Evolutionary conservation across 2,113 vertebrate species (phyloP).

Genomic region (Aphyosemion australe): DNA sequence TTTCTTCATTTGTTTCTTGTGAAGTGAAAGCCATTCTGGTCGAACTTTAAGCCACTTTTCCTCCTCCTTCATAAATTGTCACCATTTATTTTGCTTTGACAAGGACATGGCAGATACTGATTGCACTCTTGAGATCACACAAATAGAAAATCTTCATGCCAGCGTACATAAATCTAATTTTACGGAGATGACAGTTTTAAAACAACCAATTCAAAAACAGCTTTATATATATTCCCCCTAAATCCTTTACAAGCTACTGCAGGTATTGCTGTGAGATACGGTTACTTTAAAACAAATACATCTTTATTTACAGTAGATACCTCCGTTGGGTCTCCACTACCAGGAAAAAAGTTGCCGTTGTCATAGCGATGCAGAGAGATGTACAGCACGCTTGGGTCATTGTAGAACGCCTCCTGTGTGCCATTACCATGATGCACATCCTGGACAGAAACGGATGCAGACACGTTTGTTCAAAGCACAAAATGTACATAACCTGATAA

Average conservation of each 20-base stretch:
- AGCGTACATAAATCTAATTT: too few species aligned
- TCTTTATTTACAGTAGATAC: constrained; percentile 59
- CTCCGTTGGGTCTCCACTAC: constrained; percentile 86
- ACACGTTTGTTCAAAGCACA: not conserved
- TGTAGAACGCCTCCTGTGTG: constrained; percentile 90
- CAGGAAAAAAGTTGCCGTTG: constrained; percentile 89
- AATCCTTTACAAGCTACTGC: too few species aligned
- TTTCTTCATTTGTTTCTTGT: not conserved
- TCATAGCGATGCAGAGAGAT: constrained; percentile 93
- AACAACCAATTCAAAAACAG: too few species aligned
- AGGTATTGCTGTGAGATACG: not conserved
- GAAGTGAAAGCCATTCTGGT: too few species aligned
- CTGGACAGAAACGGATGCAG: constrained; percentile 63
- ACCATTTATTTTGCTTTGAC: constrained; percentile 40
- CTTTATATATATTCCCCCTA: too few species aligned
- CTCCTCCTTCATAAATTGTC: constrained; percentile 2
- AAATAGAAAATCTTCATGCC: too few species aligned
- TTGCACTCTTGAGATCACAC: not conserved
- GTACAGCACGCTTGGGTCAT: constrained; percentile 88
- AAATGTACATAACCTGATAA: not conserved
- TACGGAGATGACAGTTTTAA: not conserved
- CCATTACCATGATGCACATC: constrained; percentile 94
- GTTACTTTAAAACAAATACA: not conserved
- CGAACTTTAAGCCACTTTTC: too few species aligned
- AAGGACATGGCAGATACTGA: constrained; percentile 12